Evolutionary conservation across 2,113 vertebrate species (phyloP).

Genomic region (Charina bottae): DNA sequence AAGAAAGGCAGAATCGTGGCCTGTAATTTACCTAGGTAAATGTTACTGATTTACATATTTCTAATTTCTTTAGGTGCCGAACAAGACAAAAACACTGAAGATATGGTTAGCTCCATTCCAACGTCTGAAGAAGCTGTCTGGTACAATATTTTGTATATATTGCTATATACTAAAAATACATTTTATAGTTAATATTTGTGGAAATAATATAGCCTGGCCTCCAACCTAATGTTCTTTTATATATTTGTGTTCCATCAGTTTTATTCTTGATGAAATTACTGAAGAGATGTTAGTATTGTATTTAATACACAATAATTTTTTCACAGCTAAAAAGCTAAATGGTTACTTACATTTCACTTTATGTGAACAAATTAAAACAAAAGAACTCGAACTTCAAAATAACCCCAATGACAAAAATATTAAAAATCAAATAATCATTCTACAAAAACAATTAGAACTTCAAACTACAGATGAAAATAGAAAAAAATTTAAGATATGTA

Average conservation of each 20-base stretch:
- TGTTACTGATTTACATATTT: not conserved
- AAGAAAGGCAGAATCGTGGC: not conserved
- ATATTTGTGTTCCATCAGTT: slow-evolving; percentile 11
- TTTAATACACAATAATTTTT: slow-evolving; percentile 44
- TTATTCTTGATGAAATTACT: slow-evolving; percentile 32
- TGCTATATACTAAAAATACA: not conserved
- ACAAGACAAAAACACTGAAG: not conserved
- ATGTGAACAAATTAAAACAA: no score
- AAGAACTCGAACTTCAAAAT: no score
- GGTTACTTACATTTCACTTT: slow-evolving; percentile 42
- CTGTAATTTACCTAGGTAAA: not conserved
- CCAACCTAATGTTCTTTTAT: slow-evolving; percentile 13
- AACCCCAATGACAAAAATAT: no score
- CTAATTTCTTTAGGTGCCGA: slow-evolving; percentile 8
- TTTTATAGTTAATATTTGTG: not conserved
- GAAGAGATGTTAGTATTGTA: not conserved
- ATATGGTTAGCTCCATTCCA: not conserved
- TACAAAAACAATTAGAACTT: no score
- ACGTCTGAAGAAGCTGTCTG: not conserved
- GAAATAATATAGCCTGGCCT: slow-evolving; percentile 18
- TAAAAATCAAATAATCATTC: no score
- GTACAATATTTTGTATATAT: not conserved
- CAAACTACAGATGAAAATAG: no score
- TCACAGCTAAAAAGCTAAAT: slow-evolving; percentile 15
- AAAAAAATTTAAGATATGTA: no score